These are phyloP conservation scores for Nomada flava DNA, from an alignment of 2,888 invertebrate genomes.

Conservation along the genomic window DNA sequence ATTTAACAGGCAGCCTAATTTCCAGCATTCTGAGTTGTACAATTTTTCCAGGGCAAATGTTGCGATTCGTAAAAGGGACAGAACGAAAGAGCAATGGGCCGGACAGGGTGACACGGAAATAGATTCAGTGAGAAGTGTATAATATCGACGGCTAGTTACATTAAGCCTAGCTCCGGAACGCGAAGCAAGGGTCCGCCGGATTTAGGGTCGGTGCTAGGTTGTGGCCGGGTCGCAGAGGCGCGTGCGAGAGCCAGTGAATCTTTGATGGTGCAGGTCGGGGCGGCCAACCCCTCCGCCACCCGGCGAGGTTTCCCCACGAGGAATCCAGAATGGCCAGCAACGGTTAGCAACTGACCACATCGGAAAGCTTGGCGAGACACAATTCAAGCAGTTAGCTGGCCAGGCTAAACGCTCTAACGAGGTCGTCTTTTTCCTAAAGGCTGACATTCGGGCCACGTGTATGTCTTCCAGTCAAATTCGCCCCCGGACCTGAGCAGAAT, in stretches of 20 bases:
- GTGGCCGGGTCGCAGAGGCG: constrained; percentile 74
- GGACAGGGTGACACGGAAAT: constrained; percentile 10
- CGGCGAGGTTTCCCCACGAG: constrained; percentile 65
- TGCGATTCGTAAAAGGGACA: not conserved
- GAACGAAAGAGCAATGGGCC: not conserved
- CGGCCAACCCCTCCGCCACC: constrained; percentile 67
- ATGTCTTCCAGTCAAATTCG: constrained; percentile 53
- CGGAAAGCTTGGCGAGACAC: constrained; percentile 37
- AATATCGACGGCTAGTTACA: constrained; percentile 53
- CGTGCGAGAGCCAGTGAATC: constrained; percentile 81
- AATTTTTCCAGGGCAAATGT: not conserved
- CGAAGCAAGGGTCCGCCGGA: constrained; percentile 57
- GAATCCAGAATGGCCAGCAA: constrained; percentile 61
- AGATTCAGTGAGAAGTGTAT: constrained; percentile 44
- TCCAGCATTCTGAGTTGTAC: not conserved
- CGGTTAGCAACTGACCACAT: constrained; percentile 55
- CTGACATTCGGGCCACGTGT: constrained; percentile 32
- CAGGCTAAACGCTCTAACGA: constrained; percentile 50
- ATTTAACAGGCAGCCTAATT: constrained; percentile 8
- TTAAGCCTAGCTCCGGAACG: constrained; percentile 50
- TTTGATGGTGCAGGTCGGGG: constrained; percentile 78
- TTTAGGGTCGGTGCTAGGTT: constrained; percentile 75
- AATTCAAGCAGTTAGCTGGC: constrained; percentile 42
- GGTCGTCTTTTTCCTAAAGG: constrained; percentile 60
- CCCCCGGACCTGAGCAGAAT: constrained; percentile 39